phyloP scores from a whole-genome alignment of 2,888 invertebrate genomes.

The Sminthurinus aureus region DNA sequence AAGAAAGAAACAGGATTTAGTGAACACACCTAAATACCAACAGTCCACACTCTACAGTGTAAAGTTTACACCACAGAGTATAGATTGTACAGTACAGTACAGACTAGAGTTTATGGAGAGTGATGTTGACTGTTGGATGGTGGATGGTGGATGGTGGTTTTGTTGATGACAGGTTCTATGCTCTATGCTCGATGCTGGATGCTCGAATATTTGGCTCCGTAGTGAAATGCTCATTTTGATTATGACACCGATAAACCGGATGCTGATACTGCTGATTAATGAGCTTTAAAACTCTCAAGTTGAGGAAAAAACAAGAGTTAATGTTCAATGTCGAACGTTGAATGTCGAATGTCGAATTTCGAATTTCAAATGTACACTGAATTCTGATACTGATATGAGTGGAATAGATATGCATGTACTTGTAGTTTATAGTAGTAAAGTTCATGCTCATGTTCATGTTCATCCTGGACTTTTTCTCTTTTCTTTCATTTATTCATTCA shows the following conservation, averaged over 20 bases:
- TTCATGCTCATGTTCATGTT: not conserved
- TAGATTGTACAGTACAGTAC: no score
- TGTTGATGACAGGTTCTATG: conserved; percentile 38
- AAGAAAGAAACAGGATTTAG: conserved; percentile 34
- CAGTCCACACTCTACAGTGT: no score
- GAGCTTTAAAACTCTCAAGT: conserved; percentile 27
- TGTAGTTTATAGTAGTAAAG: not conserved
- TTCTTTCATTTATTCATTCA: not conserved
- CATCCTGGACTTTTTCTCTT: conserved; percentile 5
- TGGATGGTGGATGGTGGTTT: not conserved
- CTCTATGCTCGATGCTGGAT: conserved; percentile 38
- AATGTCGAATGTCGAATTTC: no score
- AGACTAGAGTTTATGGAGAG: no score
- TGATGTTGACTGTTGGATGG: conserved; percentile 30
- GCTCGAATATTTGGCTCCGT: conserved; percentile 33
- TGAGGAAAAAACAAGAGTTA: not conserved
- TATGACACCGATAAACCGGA: conserved; percentile 41
- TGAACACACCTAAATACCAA: conserved; percentile 29
- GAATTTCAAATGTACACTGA: no score
- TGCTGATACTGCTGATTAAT: conserved; percentile 41
- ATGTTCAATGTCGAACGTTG: no score
- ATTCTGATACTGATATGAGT: no score
- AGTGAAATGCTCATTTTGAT: conserved; percentile 38
- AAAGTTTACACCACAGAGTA: no score
- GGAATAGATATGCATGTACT: not conserved